These are phyloP conservation scores for Heliornis fulica DNA, from an alignment of 2,113 vertebrate genomes.

Conservation along the genomic window DNA sequence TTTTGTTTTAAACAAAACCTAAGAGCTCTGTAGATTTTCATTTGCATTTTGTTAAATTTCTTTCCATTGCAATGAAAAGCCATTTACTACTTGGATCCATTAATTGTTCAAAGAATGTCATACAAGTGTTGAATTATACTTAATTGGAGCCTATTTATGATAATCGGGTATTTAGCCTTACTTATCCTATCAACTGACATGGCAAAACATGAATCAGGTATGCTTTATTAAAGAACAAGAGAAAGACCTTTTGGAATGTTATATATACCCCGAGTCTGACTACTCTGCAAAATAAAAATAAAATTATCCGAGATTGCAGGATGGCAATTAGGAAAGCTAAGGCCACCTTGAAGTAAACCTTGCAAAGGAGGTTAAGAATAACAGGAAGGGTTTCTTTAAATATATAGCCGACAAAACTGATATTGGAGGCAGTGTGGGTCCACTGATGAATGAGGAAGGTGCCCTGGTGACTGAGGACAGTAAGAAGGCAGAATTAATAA, in stretches of 20 bases:
- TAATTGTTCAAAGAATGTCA: conserved; percentile 24
- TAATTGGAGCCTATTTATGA: not conserved
- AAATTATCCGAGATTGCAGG: too few species aligned
- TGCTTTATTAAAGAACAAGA: not conserved
- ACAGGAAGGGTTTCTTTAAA: too few species aligned
- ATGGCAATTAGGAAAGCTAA: too few species aligned
- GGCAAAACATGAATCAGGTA: not conserved
- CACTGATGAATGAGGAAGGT: too few species aligned
- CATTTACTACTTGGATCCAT: not conserved
- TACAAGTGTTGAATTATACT: not conserved
- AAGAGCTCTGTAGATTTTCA: not conserved
- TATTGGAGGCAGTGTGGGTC: too few species aligned
- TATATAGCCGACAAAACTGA: too few species aligned
- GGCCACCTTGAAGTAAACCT: too few species aligned
- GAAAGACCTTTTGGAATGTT: not conserved
- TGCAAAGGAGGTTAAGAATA: too few species aligned
- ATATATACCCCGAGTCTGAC: not conserved
- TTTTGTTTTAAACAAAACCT: conserved; percentile 18
- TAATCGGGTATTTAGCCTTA: not conserved
- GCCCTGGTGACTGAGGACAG: too few species aligned
- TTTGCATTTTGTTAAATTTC: not conserved
- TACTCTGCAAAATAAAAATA: not conserved
- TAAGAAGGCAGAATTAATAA: too few species aligned
- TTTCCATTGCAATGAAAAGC: not conserved
- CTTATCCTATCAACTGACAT: not conserved